Evolutionary conservation across 2,113 vertebrate species (phyloP).

Genomic region (Nicator chloris): DNA sequence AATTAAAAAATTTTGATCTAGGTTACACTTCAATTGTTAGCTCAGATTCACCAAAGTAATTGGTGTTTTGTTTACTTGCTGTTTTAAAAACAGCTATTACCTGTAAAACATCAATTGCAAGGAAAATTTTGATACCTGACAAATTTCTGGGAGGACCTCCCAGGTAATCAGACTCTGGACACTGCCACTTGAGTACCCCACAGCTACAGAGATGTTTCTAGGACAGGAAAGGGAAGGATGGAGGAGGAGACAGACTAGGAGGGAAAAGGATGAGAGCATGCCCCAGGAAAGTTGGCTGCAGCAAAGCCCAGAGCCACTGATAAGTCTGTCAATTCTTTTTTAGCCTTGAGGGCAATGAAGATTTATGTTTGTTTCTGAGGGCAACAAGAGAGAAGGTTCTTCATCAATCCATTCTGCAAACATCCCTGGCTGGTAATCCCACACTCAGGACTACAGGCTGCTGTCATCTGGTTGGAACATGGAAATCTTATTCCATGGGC

Average conservation of each 20-base stretch:
- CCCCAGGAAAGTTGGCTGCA: background rate
- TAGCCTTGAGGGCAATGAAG: background rate
- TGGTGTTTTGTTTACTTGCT: background rate
- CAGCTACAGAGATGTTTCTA: background rate
- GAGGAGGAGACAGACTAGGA: background rate
- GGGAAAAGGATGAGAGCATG: background rate
- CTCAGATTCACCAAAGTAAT: background rate
- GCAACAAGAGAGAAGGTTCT: background rate
- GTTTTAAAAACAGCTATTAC: background rate
- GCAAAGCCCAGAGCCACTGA: background rate
- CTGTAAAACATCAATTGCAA: background rate
- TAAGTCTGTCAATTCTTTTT: background rate
- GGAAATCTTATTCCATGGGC: background rate
- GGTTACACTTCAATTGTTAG: background rate
- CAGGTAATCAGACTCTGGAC: background rate
- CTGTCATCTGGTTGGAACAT: background rate
- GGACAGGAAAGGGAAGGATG: background rate
- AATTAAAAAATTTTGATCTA: constrained; percentile 17
- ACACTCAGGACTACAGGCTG: background rate
- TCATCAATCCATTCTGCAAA: background rate
- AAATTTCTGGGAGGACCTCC: background rate
- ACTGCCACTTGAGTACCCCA: background rate
- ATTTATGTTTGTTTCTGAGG: background rate
- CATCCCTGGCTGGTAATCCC: background rate
- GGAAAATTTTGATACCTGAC: background rate